Percentiles rank a stretch among this genome's conserved stretches.
phyloP scores from a whole-genome alignment of 2,113 vertebrate genomes.

The Porphyrio hochstetteri region DNA sequence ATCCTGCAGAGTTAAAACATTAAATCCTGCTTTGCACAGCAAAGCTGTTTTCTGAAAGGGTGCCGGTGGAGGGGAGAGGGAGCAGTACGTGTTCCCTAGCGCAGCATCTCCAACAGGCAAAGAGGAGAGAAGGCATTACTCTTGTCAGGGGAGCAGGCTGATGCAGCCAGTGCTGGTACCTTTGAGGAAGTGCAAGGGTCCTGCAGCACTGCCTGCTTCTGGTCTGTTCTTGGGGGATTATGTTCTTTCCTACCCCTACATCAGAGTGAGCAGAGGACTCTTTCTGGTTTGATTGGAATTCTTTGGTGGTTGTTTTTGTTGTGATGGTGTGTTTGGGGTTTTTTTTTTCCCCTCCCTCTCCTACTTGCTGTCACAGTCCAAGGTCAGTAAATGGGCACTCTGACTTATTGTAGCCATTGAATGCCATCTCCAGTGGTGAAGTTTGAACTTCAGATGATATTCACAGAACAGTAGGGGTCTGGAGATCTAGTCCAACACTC shows the following conservation, averaged over 20 bases:
- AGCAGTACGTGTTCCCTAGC: background rate
- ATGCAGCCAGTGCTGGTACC: background rate
- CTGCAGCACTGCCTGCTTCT: background rate
- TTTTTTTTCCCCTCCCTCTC: background rate
- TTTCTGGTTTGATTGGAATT: too few relatives aligned
- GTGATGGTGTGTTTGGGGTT: too few relatives aligned
- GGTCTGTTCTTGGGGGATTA: background rate
- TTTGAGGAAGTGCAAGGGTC: background rate
- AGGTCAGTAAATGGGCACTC: background rate
- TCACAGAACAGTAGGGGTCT: too few relatives aligned
- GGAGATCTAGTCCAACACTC: too few relatives aligned
- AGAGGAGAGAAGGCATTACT: background rate
- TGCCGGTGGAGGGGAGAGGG: accelerated
- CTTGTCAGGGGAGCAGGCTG: background rate
- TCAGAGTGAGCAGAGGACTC: background rate
- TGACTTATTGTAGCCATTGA: background rate
- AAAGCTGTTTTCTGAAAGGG: background rate
- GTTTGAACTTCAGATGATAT: background rate
- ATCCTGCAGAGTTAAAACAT: background rate
- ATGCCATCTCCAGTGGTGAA: background rate
- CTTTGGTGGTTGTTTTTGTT: too few relatives aligned
- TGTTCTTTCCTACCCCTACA: background rate
- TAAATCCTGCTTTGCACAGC: background rate
- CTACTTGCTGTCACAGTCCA: background rate
- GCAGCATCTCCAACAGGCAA: background rate